A percentile compares a stretch with the other conserved stretches of the same genome.
Evolutionary conservation across 2,113 vertebrate species (phyloP).

Genomic region (Empidonax alnorum): DNA sequence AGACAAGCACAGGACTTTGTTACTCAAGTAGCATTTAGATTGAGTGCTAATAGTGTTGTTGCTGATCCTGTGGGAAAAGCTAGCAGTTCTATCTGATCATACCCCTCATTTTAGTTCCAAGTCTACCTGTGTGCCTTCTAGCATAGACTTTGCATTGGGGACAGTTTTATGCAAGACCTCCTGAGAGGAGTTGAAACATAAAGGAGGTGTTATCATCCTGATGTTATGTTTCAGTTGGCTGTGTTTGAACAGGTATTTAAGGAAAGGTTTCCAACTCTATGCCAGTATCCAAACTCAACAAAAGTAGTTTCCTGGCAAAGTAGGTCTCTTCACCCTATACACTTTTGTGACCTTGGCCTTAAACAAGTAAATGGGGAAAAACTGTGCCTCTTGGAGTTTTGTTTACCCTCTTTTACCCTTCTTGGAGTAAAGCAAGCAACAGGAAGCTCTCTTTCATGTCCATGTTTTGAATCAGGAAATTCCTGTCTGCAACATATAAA

Average conservation of each 20-base stretch:
- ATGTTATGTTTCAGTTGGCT: background rate
- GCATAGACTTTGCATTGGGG: background rate
- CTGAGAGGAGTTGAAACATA: background rate
- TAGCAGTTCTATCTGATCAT: background rate
- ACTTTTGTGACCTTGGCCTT: background rate
- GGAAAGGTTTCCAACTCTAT: background rate
- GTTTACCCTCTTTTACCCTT: background rate
- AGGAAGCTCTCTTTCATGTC: conserved; percentile 40
- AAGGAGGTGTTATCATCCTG: background rate
- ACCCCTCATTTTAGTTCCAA: background rate
- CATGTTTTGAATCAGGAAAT: conserved; percentile 65
- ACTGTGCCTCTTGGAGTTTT: background rate
- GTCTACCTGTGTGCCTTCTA: background rate
- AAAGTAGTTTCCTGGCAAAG: background rate
- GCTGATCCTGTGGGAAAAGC: background rate
- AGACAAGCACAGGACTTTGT: rapidly evolving
- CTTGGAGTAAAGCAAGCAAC: background rate
- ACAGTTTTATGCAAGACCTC: background rate
- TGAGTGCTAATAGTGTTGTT: background rate
- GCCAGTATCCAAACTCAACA: background rate
- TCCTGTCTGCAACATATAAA: conserved; percentile 28
- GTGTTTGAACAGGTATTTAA: background rate
- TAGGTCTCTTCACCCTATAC: rapidly evolving
- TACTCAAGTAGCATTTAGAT: background rate
- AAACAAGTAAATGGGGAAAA: background rate